Percentiles rank a stretch among this genome's conserved stretches.
These are phyloP conservation scores for Miichthys miiuy DNA, from an alignment of 2,797 vertebrate genomes.

Conservation along the genomic window DNA sequence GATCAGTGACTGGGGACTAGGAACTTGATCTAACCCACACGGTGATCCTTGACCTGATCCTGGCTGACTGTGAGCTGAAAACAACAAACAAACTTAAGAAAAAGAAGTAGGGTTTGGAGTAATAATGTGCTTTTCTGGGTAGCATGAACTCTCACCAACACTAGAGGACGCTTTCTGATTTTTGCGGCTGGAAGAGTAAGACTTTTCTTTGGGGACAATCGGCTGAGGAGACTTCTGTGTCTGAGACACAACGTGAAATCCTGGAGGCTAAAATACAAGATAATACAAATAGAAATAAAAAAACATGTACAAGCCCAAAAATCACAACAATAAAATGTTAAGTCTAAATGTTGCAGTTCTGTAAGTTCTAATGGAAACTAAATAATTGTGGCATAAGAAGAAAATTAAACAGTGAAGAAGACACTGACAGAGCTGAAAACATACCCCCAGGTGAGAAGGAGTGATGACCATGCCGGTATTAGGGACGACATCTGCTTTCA, in stretches of 20 bases:
- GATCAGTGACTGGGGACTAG: slow-evolving; percentile 92
- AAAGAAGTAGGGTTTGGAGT: background rate
- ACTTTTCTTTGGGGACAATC: slow-evolving; percentile 90
- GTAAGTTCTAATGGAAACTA: background rate
- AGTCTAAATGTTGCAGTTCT: background rate
- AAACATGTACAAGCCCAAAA: background rate
- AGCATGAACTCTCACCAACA: slow-evolving; percentile 83
- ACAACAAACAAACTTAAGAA: background rate
- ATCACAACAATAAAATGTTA: background rate
- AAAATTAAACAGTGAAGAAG: slow-evolving; percentile 22
- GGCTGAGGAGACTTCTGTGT: slow-evolving; percentile 82
- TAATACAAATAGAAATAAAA: slow-evolving; percentile 3
- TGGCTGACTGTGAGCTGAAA: slow-evolving; percentile 83
- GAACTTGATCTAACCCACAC: slow-evolving; percentile 89
- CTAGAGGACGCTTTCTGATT: slow-evolving; percentile 83
- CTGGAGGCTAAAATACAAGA: slow-evolving; percentile 80
- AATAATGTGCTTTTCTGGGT: background rate
- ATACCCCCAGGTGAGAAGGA: slow-evolving; percentile 89
- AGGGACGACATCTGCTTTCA: slow-evolving; percentile 90
- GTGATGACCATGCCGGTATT: slow-evolving; percentile 89
- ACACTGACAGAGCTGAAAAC: slow-evolving; percentile 48
- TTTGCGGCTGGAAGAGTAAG: slow-evolving; percentile 80
- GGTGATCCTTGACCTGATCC: slow-evolving; percentile 91
- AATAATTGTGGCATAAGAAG: background rate
- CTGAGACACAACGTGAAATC: slow-evolving; percentile 88